Evolutionary conservation across 2,797 vertebrate species (phyloP).

Genomic region (Rhinella marina): DNA sequence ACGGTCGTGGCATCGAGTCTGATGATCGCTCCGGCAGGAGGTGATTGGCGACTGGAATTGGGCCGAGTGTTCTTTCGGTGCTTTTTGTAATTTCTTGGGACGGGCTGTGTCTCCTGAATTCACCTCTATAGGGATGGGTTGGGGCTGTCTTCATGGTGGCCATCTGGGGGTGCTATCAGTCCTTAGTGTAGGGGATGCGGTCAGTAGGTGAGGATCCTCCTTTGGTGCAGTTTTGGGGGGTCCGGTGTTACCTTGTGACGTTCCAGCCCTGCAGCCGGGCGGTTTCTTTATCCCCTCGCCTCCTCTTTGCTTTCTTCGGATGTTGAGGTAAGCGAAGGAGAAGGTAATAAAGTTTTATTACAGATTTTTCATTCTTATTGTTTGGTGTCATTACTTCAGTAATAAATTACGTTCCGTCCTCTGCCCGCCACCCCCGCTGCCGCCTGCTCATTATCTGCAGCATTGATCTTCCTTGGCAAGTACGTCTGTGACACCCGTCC

Average conservation of each 20-base stretch:
- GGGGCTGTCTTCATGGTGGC: too few species aligned
- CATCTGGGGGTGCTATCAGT: not conserved
- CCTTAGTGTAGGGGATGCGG: not conserved
- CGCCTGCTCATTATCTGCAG: not conserved
- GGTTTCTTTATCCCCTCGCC: not conserved
- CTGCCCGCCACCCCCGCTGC: not conserved
- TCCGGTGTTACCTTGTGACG: too few species aligned
- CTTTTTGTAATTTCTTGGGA: too few species aligned
- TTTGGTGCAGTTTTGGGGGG: not conserved
- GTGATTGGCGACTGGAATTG: too few species aligned
- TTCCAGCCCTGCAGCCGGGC: not conserved
- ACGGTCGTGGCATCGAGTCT: too few species aligned
- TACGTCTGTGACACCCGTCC: not conserved
- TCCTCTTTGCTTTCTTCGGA: not conserved
- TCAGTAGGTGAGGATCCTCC: not conserved
- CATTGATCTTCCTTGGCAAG: not conserved
- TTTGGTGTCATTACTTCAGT: not conserved
- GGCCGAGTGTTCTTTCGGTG: too few species aligned
- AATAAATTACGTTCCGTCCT: conserved; percentile 3
- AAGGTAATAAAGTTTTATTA: conserved; percentile 11
- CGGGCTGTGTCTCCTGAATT: too few species aligned
- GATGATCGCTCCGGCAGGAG: too few species aligned
- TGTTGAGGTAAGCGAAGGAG: not conserved
- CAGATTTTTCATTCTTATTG: conserved; percentile 12
- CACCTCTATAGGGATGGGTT: not conserved